Evolutionary conservation across 1,140 invertebrate genomes (phyloP).

Genomic region (Limonius californicus): DNA sequence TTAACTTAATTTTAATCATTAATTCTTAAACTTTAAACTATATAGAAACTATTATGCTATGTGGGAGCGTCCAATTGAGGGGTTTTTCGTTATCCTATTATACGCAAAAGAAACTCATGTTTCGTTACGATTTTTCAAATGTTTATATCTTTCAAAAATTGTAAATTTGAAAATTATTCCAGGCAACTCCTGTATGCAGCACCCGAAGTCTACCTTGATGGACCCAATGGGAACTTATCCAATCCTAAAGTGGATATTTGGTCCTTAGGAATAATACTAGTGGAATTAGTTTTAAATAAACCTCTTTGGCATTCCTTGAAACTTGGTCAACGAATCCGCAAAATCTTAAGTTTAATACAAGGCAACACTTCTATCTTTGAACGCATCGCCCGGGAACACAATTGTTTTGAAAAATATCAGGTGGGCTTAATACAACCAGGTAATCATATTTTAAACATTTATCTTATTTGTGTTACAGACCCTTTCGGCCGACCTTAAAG

Average conservation of each 20-base stretch:
- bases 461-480: no score
- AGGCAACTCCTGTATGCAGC: conserved; percentile 68
- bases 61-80: no score
- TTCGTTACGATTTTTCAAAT: no score
- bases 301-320: conserved; percentile 69
- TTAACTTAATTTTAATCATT: no score
- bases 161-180: conserved; percentile 18
- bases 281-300: conserved; percentile 67
- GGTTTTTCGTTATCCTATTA: no score
- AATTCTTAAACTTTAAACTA: no score
- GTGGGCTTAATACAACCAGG: conserved; percentile 49
- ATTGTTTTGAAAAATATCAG: conserved; percentile 62
- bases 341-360: conserved; percentile 68
- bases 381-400: conserved; percentile 72
- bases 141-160: no score
- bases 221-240: conserved; percentile 38
- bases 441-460: no score
- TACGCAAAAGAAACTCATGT: no score
- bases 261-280: conserved; percentile 84
- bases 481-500: conserved; percentile 57
- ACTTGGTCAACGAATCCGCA: conserved; percentile 66
- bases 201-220: conserved; percentile 69
- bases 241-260: conserved; percentile 82
- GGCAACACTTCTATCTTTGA: conserved; percentile 60
- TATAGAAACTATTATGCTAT: no score